Conservation (phyloP, 2,797 vertebrate species). For the Crax fasciolata region DNA sequence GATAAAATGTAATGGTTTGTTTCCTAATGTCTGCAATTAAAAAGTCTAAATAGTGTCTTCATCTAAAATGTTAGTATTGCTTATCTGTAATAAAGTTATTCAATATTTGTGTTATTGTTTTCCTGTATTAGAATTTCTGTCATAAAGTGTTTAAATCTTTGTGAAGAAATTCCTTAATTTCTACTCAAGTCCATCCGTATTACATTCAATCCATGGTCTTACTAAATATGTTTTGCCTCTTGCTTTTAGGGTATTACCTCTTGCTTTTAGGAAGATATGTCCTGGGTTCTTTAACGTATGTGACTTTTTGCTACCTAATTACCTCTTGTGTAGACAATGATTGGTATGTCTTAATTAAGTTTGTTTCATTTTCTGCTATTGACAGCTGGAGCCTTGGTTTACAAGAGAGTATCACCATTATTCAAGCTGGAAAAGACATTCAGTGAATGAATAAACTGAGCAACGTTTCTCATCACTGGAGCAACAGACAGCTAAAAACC, state of each 20-base stretch:
- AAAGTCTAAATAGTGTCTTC: neutral
- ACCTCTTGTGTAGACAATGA: slow-evolving; percentile 56
- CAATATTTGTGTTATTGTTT: neutral
- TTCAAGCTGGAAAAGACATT: slow-evolving; percentile 75
- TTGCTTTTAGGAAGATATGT: slow-evolving; percentile 13
- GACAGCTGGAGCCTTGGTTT: slow-evolving; percentile 69
- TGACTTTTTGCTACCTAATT: slow-evolving; percentile 65
- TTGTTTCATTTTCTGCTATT: slow-evolving; percentile 67
- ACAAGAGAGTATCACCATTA: slow-evolving; percentile 63
- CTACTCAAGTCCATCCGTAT: neutral
- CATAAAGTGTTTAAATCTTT: neutral
- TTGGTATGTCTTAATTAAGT: slow-evolving; percentile 74
- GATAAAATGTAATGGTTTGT: neutral
- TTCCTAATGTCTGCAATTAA: neutral
- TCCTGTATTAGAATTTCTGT: neutral
- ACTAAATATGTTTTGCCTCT: neutral
- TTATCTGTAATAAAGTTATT: neutral
- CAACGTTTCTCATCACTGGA: slow-evolving; percentile 75
- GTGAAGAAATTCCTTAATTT: neutral
- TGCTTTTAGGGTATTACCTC: slow-evolving; percentile 9
- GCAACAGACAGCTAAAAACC: slow-evolving; percentile 70
- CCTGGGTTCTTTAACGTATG: neutral
- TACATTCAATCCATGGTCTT: neutral
- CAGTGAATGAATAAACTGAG: slow-evolving; percentile 72
- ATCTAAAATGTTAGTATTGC: neutral